Conservation (phyloP, 2,113 vertebrate species). For the Archilochus colubris region DNA sequence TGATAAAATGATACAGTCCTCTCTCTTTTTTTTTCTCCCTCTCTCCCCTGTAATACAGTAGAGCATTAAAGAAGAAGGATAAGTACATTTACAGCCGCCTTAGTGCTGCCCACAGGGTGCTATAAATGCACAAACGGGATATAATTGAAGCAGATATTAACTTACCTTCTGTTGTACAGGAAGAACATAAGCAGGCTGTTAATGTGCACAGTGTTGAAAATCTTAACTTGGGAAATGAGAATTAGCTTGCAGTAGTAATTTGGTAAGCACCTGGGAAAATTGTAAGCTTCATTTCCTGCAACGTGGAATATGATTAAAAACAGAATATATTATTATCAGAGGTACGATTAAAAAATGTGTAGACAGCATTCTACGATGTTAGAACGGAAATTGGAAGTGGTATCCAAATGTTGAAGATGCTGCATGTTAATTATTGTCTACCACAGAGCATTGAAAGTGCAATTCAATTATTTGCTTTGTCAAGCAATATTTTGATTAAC, state of each 20-base stretch:
- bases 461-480: conserved; percentile 86
- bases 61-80: conserved; percentile 74
- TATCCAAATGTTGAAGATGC: conserved; percentile 85
- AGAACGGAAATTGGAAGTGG: conserved; percentile 94
- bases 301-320: conserved; percentile 96
- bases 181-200: conserved; percentile 85
- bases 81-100: conserved; percentile 78
- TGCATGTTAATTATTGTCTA: conserved; percentile 92
- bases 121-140: conserved; percentile 91
- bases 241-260: conserved; percentile 96
- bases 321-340: conserved; percentile 95
- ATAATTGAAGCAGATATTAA: conserved; percentile 92
- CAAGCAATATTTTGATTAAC: conserved; percentile 85
- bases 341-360: conserved; percentile 98
- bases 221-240: conserved; percentile 88
- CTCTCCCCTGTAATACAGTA: conserved; percentile 57
- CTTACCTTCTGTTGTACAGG: conserved; percentile 90
- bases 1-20: conserved; percentile 53
- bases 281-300: conserved; percentile 86
- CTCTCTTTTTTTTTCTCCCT: neutral
- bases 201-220: conserved; percentile 87
- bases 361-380: conserved; percentile 92
- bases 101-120: conserved; percentile 79
- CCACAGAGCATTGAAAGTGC: conserved; percentile 83
- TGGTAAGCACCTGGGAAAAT: conserved; percentile 93